Evolutionary conservation across 2,113 vertebrate species (phyloP).

Genomic region (Protobothrops flavoviridis): DNA sequence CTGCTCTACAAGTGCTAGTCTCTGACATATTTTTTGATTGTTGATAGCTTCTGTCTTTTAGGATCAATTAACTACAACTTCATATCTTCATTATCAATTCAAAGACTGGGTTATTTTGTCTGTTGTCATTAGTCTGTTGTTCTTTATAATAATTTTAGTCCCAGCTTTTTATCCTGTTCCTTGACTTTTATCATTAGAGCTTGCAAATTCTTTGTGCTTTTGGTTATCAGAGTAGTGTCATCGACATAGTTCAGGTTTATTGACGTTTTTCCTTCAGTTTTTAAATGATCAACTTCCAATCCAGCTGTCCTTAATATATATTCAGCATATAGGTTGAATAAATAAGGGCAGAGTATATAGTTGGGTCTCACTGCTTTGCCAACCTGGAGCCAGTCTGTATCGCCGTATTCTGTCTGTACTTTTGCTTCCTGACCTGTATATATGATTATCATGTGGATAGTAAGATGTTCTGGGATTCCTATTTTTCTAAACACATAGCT

Average conservation of each 20-base stretch:
- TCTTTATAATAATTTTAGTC: not conserved
- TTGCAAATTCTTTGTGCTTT: not conserved
- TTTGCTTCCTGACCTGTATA: not conserved
- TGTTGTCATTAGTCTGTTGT: not conserved
- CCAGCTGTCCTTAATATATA: not conserved
- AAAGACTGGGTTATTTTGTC: not conserved
- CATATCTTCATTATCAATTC: not conserved
- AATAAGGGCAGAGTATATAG: not conserved
- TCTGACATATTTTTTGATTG: not conserved
- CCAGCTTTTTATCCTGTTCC: not conserved
- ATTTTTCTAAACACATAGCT: not conserved
- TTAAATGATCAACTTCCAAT: not conserved
- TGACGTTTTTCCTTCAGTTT: not conserved
- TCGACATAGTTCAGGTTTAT: not conserved
- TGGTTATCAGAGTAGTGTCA: not conserved
- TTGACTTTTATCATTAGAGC: not conserved
- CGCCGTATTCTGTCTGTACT: not conserved
- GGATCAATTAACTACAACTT: not conserved
- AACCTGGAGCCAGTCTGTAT: not conserved
- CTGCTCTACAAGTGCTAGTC: not conserved
- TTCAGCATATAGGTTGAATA: not conserved
- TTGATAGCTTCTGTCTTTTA: not conserved
- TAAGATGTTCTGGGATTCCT: not conserved
- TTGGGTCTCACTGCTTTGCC: not conserved
- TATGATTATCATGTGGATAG: not conserved